phyloP scores from a whole-genome alignment of 2,797 vertebrate genomes.

The Chelidonichthys spinosus region DNA sequence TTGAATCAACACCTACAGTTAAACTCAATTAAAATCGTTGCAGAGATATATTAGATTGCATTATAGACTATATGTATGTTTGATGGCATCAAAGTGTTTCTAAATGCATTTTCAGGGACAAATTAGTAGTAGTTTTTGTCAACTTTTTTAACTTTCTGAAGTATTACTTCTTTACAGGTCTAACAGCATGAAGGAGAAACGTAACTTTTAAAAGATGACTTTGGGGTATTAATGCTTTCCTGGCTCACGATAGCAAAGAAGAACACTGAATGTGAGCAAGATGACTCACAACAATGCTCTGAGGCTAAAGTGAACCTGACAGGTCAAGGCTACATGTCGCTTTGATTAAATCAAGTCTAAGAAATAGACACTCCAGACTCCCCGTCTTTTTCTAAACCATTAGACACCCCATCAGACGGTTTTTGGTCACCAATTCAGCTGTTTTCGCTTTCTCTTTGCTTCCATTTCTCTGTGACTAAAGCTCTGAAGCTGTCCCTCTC shows the following conservation, averaged over 20 bases:
- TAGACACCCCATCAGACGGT: constrained; percentile 3
- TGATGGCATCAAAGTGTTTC: not conserved
- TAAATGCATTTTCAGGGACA: not conserved
- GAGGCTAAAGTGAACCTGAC: constrained; percentile 8
- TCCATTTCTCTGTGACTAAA: not conserved
- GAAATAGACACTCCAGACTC: constrained; percentile 16
- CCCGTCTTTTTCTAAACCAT: constrained; percentile 18
- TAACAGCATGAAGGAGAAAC: not conserved
- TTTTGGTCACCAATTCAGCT: constrained; percentile 23
- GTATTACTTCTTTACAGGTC: not conserved
- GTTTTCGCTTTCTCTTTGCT: not conserved
- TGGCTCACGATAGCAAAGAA: not conserved
- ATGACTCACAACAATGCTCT: not conserved
- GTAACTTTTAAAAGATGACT: not conserved
- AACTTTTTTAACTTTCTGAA: too few species aligned
- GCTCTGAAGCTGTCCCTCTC: not conserved
- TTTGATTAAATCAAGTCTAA: constrained; percentile 30
- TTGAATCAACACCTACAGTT: too few species aligned
- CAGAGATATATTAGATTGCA: too few species aligned
- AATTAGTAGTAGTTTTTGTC: not conserved
- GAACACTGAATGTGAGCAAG: not conserved
- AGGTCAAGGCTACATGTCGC: constrained; percentile 8
- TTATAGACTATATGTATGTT: too few species aligned
- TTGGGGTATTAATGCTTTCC: not conserved
- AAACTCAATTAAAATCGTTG: too few species aligned